These are phyloP conservation scores for Drosophila maculinotata DNA, from an alignment of 2,888 invertebrate species.

Conservation along the genomic window DNA sequence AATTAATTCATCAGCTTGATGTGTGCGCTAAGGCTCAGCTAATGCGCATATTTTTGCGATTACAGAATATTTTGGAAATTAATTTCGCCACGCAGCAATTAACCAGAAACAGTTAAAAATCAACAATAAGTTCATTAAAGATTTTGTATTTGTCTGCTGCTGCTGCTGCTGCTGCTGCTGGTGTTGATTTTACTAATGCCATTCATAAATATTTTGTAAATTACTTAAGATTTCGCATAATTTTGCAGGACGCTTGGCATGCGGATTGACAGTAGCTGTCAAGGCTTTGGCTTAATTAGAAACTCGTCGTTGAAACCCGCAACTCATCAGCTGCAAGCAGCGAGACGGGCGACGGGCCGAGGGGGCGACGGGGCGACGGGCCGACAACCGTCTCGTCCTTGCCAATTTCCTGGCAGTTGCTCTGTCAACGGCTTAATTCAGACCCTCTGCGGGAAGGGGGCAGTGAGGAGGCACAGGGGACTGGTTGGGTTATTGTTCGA, in stretches of 20 bases:
- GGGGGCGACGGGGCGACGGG: no score
- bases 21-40: constrained; percentile 36
- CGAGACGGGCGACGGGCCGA: constrained; percentile 4
- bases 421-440: constrained; percentile 75
- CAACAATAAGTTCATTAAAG: constrained; percentile 60
- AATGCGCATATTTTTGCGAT: constrained; percentile 43
- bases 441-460: constrained; percentile 4
- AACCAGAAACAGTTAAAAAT: constrained; percentile 43
- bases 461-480: not conserved
- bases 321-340: constrained; percentile 38
- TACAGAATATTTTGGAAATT: constrained; percentile 50
- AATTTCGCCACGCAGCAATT: constrained; percentile 52
- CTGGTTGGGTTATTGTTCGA: constrained; percentile 25
- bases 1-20: constrained; percentile 74
- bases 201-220: constrained; percentile 71
- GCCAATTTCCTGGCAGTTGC: constrained; percentile 43
- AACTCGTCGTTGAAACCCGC: constrained; percentile 52
- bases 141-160: constrained; percentile 61
- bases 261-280: constrained; percentile 71
- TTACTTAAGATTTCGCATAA: constrained; percentile 80
- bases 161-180: constrained; percentile 11
- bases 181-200: constrained; percentile 74
- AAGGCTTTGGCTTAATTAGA: constrained; percentile 76
- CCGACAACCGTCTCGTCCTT: constrained; percentile 12
- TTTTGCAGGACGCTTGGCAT: constrained; percentile 55